Base-by-base conservation (phyloP, 1,140 invertebrate genomes). In the Luehdorfia chinensis region DNA sequence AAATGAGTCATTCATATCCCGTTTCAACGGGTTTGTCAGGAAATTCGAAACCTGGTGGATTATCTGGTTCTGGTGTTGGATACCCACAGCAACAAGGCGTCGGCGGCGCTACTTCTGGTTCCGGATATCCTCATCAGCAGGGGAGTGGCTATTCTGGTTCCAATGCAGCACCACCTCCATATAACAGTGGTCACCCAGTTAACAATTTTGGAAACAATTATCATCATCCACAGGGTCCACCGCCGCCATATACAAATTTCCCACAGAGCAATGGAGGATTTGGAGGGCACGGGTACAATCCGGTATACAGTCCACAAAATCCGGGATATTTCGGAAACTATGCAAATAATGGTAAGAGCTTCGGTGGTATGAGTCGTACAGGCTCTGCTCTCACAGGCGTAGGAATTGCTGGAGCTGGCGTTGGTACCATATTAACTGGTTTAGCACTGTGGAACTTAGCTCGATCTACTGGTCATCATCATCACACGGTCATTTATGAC, bases 391-490 rank as follows among this genome's bases (percentile, higher is more conserved):
- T 86, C n/a, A 75, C 65, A 30, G 78, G 78, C 1, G 67, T 86
- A 2, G 83, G 83, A 27, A 76, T 86, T 18, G 83, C 83, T 1
- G 83, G 80, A 12, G 80, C 80, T 14, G 83, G 83, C 16, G 70
- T 88, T 18, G 85, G 87, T 28, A 84, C 84, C 13, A 66, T 88
- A 31, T 56, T 88, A 39, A 86, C 87, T 36, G 87, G 87, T 12
- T 66, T 87, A 45, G 84, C 87, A 6, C 57, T 88, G 16, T 88
- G 85, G 85, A 88, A 88, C 65, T 68, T 87, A 51, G 87, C 83
- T 15, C 67, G 87, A 27, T 85, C 83, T 5, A 86, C 84, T 28
- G 70, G 85, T 12, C 59, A 65, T 39, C 69, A 60, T 39, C 78
- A 85, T 48, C 80, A 85, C 51, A 84, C 81, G 9, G 75, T 86